Conservation (phyloP, 2,797 vertebrate genomes). For the Crocodylus rhombifer region DNA sequence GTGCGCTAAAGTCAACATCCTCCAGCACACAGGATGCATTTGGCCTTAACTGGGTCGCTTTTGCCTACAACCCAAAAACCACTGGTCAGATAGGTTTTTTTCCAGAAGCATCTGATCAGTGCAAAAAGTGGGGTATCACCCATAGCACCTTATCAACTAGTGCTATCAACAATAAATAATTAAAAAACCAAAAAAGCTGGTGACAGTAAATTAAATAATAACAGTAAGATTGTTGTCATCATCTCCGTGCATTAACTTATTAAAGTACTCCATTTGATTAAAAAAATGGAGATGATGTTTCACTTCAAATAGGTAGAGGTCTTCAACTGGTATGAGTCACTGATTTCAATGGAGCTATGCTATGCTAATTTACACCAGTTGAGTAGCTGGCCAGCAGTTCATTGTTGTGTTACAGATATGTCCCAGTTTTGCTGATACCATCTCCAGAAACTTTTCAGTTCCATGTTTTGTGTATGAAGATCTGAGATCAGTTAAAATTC, state of each 20-base stretch:
- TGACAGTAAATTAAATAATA: too few species aligned
- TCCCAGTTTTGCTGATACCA: not conserved
- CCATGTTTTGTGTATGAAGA: not conserved
- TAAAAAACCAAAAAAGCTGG: not conserved
- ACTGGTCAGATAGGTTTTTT: not conserved
- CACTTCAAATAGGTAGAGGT: not conserved
- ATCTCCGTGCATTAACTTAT: not conserved
- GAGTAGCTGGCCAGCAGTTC: not conserved
- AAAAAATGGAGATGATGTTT: not conserved
- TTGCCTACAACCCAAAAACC: not conserved
- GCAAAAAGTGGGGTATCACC: not conserved
- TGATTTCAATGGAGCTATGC: not conserved
- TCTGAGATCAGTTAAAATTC: conserved; percentile 33
- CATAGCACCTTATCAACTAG: not conserved
- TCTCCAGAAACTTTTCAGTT: not conserved
- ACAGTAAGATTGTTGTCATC: not conserved
- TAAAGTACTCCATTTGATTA: not conserved
- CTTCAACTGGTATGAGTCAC: not conserved
- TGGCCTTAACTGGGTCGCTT: too few species aligned
- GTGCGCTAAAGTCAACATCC: not conserved
- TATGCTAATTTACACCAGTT: not conserved
- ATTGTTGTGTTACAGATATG: not conserved
- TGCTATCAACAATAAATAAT: not conserved
- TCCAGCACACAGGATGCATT: too few species aligned
- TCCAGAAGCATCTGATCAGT: fast-evolving